Base-by-base conservation (phyloP, 2,113 vertebrate species). In the Anas platyrhynchos region DNA sequence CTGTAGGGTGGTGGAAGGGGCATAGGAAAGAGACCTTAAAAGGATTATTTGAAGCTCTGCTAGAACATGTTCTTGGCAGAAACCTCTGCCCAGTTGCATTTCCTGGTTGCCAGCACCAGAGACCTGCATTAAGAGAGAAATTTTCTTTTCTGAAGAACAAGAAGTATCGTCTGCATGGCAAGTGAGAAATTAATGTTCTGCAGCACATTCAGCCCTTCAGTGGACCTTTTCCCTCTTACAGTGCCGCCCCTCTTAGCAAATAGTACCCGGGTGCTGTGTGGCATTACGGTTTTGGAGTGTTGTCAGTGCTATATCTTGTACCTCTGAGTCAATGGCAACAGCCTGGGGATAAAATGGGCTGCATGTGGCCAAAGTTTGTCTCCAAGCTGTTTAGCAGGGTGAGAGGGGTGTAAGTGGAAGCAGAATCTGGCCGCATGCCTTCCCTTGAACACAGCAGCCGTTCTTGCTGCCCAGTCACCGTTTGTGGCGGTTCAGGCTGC, bases 401-500 rank as follows among this genome's bases (percentile, higher is more conserved):
- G 4, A 79, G 16, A 63, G 27, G 7, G 46, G 6, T 34, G 13
- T 17, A 54, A 72, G 16, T 14, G 20, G 61, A 86, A 71, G 55
- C 9, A 61, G 82, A 61, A 76, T 80, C 31, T 61, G 9, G 6
- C 25, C 20, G 56, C 16, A 4, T 38, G 23, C 23, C 9, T 18
- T 85, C 6, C 13, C 21, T 4, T 3, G 48, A 6, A 14, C 31
- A 43, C 11, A 52, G 56, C 11, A 65, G 36, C 25, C 14, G 1
- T 43, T 75, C 29, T 62, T 79, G n/a, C 56, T 13, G 6, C 46
- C 41, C 61, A 32, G 43, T 41, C 31, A 44, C 17, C 3, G 0
- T 0, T 22, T 0, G 0, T 50, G 29, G 29, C 22, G 38, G 12
- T 58, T 46, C 72, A 63, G 26, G 65, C 23, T 91, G 46, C 46